These are phyloP conservation scores for Salpingus planirostris DNA, from an alignment of 2,888 invertebrate genomes.

Conservation along the genomic window DNA sequence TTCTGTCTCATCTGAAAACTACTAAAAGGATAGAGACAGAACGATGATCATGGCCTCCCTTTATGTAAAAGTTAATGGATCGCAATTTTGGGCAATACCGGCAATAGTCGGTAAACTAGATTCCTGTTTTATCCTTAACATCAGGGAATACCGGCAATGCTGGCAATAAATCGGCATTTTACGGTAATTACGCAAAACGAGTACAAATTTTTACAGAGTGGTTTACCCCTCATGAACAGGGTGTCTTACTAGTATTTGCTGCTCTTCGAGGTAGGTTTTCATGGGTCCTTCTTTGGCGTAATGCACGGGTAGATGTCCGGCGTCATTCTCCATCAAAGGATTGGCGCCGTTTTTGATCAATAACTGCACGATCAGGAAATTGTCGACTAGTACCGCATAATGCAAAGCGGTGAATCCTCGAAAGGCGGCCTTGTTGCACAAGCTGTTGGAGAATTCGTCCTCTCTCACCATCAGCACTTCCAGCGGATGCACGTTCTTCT, in stretches of 20 bases:
- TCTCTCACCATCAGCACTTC: conserved; percentile 64
- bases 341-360: conserved; percentile 67
- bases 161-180: no score
- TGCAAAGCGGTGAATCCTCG: conserved; percentile 81
- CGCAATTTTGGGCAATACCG: no score
- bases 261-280: conserved; percentile 52
- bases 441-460: conserved; percentile 68
- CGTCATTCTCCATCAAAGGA: conserved; percentile 66
- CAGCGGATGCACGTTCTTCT: conserved; percentile 60
- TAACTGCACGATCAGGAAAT: conserved; percentile 50
- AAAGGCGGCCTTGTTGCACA: conserved; percentile 67
- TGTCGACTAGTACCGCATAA: conserved; percentile 75
- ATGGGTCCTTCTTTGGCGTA: conserved; percentile 60
- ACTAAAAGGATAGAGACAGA: no score
- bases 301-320: conserved; percentile 65
- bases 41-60: no score
- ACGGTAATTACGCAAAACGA: no score
- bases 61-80: no score
- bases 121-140: no score
- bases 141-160: no score
- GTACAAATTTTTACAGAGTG: no score
- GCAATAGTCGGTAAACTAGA: no score
- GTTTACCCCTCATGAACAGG: no score
- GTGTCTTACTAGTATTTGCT: conserved; percentile 35
- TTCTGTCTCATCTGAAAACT: no score